Percentiles rank a stretch among this genome's conserved stretches.
These are phyloP conservation scores for Eulemur albifrons DNA, from an alignment of 2,797 vertebrate species.

Conservation along the genomic window DNA sequence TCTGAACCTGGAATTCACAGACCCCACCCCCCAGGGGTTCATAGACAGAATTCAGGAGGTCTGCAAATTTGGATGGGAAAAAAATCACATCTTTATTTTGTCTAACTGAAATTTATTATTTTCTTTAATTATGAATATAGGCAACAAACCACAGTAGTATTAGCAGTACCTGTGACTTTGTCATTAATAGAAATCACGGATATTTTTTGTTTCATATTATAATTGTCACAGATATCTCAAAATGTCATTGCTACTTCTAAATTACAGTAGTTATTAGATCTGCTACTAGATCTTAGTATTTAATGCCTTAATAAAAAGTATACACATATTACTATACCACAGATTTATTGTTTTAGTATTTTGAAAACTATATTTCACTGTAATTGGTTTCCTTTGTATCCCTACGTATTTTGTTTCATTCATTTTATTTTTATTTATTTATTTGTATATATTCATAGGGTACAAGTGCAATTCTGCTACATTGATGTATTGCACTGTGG, in stretches of 20 bases:
- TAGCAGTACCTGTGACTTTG: neutral
- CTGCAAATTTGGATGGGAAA: neutral
- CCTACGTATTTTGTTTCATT: neutral
- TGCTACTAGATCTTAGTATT: conserved; percentile 3
- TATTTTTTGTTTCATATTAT: conserved; percentile 13
- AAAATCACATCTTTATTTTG: conserved; percentile 38
- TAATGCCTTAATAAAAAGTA: neutral
- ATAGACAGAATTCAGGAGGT: neutral
- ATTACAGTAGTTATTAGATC: neutral
- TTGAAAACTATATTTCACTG: neutral
- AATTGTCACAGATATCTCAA: conserved; percentile 6
- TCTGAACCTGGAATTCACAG: neutral
- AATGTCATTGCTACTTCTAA: conserved; percentile 46
- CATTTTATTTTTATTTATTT: neutral
- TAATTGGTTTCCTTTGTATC: neutral
- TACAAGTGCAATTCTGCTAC: too few species aligned
- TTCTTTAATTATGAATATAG: neutral
- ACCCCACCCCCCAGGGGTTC: neutral
- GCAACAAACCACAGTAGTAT: neutral
- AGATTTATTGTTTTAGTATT: conserved; percentile 24
- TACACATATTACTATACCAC: neutral
- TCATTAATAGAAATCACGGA: neutral
- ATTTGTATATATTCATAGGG: too few species aligned
- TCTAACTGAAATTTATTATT: conserved; percentile 6
- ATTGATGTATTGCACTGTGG: neutral